Conservation (phyloP, 2,888 invertebrate species). For the Choreutis nemorana region DNA sequence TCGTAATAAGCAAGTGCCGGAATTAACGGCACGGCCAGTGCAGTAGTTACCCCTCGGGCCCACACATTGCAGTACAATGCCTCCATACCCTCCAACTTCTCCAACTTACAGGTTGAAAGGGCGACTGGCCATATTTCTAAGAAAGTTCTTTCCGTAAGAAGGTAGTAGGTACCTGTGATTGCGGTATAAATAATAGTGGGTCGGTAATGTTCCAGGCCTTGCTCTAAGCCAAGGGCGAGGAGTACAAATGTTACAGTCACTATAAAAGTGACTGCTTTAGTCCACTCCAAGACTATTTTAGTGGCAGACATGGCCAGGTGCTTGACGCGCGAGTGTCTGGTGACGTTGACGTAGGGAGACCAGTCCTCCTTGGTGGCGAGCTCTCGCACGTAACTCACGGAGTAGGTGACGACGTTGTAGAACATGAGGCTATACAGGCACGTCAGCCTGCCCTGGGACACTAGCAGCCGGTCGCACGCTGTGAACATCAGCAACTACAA, state of each 20-base stretch:
- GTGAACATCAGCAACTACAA: conserved; percentile 75
- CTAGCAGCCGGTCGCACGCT: conserved; percentile 73
- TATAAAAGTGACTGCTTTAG: conserved; percentile 81
- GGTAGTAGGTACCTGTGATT: conserved; percentile 74
- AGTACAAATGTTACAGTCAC: conserved; percentile 80
- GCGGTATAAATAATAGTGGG: conserved; percentile 73
- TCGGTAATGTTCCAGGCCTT: conserved; percentile 76
- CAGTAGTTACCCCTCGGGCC: conserved; percentile 66
- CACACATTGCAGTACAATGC: conserved; percentile 73
- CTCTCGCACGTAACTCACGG: conserved; percentile 77
- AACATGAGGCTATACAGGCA: conserved; percentile 82
- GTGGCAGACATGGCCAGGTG: conserved; percentile 84
- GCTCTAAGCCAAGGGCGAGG: conserved; percentile 77
- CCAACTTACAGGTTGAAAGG: conserved; percentile 66
- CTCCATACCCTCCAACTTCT: conserved; percentile 75
- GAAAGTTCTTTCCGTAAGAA: conserved; percentile 76
- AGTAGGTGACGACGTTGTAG: conserved; percentile 83
- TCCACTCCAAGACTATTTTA: conserved; percentile 82
- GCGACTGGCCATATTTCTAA: conserved; percentile 70
- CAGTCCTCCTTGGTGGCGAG: conserved; percentile 78
- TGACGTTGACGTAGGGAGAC: conserved; percentile 78
- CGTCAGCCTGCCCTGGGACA: conserved; percentile 68
- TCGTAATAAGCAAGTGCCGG: conserved; percentile 64
- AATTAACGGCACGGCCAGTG: conserved; percentile 63
- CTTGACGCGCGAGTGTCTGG: conserved; percentile 75